Conservation (phyloP, 2,113 vertebrate species). For the Lepisosteus oculatus region DNA sequence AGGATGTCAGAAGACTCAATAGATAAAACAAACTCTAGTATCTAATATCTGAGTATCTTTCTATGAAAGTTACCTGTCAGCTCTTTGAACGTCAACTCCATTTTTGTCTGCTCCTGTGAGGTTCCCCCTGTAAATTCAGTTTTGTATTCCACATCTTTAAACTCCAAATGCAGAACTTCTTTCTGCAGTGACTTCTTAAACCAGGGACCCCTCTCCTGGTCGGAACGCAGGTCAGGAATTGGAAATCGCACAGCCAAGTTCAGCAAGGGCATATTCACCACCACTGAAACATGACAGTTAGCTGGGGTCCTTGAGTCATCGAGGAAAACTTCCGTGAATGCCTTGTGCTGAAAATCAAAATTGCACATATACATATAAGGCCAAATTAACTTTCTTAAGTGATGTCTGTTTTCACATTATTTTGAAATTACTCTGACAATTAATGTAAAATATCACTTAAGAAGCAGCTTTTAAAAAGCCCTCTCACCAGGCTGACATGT, state of each 20-base stretch:
- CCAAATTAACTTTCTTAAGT: no score
- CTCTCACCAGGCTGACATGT: conserved; percentile 86
- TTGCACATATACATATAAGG: no score
- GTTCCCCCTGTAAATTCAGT: conserved; percentile 83
- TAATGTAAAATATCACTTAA: no score
- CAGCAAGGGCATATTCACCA: conserved; percentile 76
- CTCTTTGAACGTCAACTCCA: conserved; percentile 91
- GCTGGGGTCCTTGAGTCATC: conserved; percentile 85
- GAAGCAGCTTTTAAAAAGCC: no score
- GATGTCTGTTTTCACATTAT: no score
- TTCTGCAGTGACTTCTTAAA: conserved; percentile 96
- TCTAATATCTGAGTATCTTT: no score
- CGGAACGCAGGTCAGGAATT: conserved; percentile 92
- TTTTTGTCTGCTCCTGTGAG: conserved; percentile 84
- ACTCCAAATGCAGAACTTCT: conserved; percentile 81
- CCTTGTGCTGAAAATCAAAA: conserved; percentile 78
- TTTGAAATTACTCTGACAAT: no score
- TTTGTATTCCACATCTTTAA: conserved; percentile 85
- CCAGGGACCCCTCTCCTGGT: conserved; percentile 95
- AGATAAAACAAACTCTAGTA: no score
- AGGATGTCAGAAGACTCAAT: no score
- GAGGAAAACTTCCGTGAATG: conserved; percentile 94
- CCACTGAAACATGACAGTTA: conserved; percentile 79
- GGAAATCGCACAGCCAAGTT: conserved; percentile 87
- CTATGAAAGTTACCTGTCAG: conserved; percentile 71